A percentile compares a stretch with the other conserved stretches of the same genome.
These are phyloP conservation scores for Andrena trimmerana DNA, from an alignment of 2,888 invertebrate species.

Conservation along the genomic window DNA sequence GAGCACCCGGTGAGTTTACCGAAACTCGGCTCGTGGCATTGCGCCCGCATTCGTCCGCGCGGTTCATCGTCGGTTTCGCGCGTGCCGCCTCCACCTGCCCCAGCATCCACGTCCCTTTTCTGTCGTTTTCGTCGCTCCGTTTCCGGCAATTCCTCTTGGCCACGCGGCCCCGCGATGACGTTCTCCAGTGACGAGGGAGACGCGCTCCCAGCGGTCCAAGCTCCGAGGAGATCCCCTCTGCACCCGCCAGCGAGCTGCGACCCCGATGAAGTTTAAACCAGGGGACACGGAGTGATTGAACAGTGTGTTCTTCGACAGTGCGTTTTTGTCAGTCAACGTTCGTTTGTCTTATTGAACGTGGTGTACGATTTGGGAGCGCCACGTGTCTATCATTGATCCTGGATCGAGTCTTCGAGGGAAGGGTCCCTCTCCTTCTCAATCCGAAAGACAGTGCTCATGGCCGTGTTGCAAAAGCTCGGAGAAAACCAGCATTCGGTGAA, in stretches of 20 bases:
- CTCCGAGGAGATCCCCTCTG: not conserved
- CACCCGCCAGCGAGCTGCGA: not conserved
- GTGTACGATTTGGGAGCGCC: not conserved
- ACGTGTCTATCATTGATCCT: slow-evolving; percentile 26
- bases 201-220: not conserved
- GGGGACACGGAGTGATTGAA: not conserved
- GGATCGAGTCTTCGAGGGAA: not conserved
- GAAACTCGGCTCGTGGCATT: slow-evolving; percentile 56
- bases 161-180: not conserved
- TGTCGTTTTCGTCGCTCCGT: not conserved
- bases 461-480: not conserved
- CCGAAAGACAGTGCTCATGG: not conserved
- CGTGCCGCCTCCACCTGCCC: slow-evolving; percentile 10
- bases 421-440: not conserved
- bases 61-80: slow-evolving; percentile 34
- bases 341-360: too few species aligned
- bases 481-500: not conserved
- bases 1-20: slow-evolving; percentile 52
- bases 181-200: not conserved
- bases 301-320: slow-evolving; percentile 16
- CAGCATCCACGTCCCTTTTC: not conserved
- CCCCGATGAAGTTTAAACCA: not conserved
- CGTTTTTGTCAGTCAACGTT: not conserved
- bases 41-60: slow-evolving; percentile 61
- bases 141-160: not conserved